Evolutionary conservation across 2,888 invertebrate species (phyloP).

Genomic region (Lasius fuliginosus): DNA sequence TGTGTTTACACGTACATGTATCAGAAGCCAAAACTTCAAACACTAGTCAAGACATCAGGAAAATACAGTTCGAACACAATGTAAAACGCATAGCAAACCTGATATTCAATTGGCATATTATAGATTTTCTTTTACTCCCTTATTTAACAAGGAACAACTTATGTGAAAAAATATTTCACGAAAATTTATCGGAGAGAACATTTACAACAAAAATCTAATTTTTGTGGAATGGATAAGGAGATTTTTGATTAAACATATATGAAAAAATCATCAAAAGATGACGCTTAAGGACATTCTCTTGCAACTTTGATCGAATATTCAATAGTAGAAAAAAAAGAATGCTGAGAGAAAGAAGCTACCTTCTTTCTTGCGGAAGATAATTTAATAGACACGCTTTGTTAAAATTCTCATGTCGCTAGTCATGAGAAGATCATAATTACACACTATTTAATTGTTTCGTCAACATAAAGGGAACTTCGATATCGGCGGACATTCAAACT

Average conservation of each 20-base stretch:
- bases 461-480: no score
- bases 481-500: no score
- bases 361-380: background rate
- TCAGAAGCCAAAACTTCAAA: slow-evolving; percentile 20
- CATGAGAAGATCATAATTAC: no score
- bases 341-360: background rate
- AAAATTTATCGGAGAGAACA: background rate
- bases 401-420: background rate
- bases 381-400: slow-evolving; percentile 5
- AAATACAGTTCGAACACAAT: slow-evolving; percentile 43
- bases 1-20: background rate
- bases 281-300: background rate
- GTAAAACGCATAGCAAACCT: background rate
- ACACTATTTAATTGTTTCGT: no score
- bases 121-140: background rate
- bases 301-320: background rate
- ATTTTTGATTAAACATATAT: background rate
- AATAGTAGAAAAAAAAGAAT: background rate
- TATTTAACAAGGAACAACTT: background rate
- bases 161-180: background rate
- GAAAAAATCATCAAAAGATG: background rate
- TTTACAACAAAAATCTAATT: background rate
- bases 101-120: background rate
- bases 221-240: background rate
- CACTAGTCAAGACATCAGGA: slow-evolving; percentile 3